Evolutionary conservation across 23 tunicate genomes (phyloP).

Genomic region (Trididemnum nubilum): DNA sequence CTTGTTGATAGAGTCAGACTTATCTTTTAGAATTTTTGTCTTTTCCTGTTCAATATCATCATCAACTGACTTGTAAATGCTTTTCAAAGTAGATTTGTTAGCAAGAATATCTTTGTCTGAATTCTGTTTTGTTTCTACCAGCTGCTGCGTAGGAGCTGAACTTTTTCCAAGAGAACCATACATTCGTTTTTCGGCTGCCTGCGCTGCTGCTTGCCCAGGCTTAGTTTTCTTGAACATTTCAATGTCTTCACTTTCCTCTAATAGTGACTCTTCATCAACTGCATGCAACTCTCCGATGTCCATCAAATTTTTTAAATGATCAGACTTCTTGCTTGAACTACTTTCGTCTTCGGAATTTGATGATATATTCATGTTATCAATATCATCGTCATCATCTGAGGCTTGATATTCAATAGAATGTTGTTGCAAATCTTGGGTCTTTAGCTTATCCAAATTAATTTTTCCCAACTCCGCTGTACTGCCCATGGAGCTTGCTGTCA

Average conservation of each 20-base stretch:
- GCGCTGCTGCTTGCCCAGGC: slow-evolving; percentile 54
- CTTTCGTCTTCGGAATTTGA: slow-evolving; percentile 53
- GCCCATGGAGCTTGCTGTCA: slow-evolving; percentile 65
- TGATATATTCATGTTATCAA: slow-evolving; percentile 66
- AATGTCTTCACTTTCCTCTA: not conserved
- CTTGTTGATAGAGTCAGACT: slow-evolving; percentile 6
- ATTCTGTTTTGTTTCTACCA: not conserved
- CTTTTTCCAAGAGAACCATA: slow-evolving; percentile 6
- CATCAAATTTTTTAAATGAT: slow-evolving; percentile 28
- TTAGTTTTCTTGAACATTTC: not conserved
- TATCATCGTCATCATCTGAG: slow-evolving; percentile 75
- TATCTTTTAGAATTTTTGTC: slow-evolving; percentile 23
- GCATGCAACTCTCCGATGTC: slow-evolving; percentile 39
- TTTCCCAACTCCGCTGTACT: slow-evolving; percentile 74
- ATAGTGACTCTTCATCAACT: slow-evolving; percentile 16
- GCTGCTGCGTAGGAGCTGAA: not conserved
- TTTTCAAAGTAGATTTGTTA: not conserved
- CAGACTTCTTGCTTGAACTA: slow-evolving; percentile 10
- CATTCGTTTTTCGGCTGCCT: slow-evolving; percentile 55
- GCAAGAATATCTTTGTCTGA: not conserved
- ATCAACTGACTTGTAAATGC: not conserved
- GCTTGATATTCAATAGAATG: slow-evolving; percentile 70
- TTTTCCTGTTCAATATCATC: slow-evolving; percentile 43
- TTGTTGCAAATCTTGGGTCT: slow-evolving; percentile 80
- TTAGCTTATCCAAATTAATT: slow-evolving; percentile 82